phyloP scores from a whole-genome alignment of 2,113 vertebrate genomes.

The Oryzias celebensis region DNA sequence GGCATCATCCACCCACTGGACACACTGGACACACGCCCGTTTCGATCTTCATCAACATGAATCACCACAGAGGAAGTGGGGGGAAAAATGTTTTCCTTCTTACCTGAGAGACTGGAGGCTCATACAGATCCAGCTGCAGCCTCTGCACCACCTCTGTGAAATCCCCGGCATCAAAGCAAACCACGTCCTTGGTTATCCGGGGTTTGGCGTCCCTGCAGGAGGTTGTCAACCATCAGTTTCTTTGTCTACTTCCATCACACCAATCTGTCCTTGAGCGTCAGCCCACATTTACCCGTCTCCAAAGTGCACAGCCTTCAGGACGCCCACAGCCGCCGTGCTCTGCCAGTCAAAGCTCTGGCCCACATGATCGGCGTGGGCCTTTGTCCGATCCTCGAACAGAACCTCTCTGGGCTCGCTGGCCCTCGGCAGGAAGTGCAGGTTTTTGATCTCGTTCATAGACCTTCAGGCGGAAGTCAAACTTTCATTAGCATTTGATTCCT shows the following conservation, averaged over 20 bases:
- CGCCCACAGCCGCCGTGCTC: constrained; percentile 95
- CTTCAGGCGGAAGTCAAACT: constrained; percentile 56
- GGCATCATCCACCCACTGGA: constrained; percentile 98
- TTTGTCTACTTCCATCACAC: background rate
- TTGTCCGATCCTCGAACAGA: constrained; percentile 94
- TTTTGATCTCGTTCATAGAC: constrained; percentile 98
- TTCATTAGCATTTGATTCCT: background rate
- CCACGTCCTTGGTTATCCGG: constrained; percentile 97
- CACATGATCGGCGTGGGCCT: constrained; percentile 95
- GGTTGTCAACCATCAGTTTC: background rate
- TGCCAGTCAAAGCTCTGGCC: constrained; percentile 99
- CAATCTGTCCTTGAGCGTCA: background rate
- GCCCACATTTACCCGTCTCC: constrained; percentile 85
- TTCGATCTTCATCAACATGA: accelerated
- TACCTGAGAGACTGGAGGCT: constrained; percentile 98
- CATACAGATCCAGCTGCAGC: constrained; percentile 94
- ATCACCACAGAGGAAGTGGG: too few relatives aligned
- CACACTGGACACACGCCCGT: constrained; percentile 80
- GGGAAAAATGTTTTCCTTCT: background rate
- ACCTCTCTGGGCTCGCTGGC: constrained; percentile 95
- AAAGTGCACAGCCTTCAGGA: constrained; percentile 96
- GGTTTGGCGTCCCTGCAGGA: constrained; percentile 84
- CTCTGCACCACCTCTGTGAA: constrained; percentile 96
- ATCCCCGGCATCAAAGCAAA: constrained; percentile 97
- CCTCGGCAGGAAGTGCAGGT: constrained; percentile 95